phyloP scores from a whole-genome alignment of 2,797 vertebrate species.

The Liasis olivaceus region DNA sequence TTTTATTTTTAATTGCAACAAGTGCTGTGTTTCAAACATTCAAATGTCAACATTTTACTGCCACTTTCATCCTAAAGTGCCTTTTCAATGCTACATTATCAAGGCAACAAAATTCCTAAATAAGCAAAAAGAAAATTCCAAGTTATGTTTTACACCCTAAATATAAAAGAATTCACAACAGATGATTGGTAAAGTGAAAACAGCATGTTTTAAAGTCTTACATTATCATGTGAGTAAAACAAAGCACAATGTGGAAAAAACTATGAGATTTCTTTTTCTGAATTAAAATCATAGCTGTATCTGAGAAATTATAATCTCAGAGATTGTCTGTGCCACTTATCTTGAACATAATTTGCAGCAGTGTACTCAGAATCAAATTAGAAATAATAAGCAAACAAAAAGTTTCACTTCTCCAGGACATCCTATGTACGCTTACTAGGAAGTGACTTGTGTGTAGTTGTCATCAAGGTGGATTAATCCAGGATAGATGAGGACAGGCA shows the following conservation, averaged over 20 bases:
- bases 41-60: neutral
- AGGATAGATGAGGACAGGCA: neutral
- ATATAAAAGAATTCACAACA: neutral
- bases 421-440: neutral
- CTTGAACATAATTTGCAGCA: no score
- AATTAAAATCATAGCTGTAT: neutral
- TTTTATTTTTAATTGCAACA: neutral
- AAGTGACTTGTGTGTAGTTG: neutral
- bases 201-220: no score
- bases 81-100: neutral
- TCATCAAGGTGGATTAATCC: neutral
- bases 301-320: no score
- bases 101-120: neutral
- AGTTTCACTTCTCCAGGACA: neutral
- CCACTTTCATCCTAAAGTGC: neutral
- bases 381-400: neutral
- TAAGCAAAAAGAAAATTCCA: neutral
- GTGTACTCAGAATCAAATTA: neutral
- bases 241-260: neutral
- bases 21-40: neutral
- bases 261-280: neutral
- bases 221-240: no score
- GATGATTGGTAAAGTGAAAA: neutral
- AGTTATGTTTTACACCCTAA: neutral
- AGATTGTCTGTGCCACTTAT: no score